Conservation (phyloP, 2,113 vertebrate genomes). For the Lipophrys pholis region DNA sequence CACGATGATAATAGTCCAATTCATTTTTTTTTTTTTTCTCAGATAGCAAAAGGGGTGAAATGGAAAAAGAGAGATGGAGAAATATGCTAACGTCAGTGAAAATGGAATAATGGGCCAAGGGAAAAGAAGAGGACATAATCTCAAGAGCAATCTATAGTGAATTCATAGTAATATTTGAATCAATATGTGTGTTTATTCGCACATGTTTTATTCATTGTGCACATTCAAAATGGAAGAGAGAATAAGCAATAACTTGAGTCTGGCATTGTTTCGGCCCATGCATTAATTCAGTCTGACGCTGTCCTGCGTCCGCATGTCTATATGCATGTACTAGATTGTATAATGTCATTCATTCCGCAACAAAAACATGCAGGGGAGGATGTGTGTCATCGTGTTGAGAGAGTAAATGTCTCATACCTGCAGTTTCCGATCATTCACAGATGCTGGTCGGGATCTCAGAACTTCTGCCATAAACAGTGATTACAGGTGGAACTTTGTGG, state of each 20-base stretch:
- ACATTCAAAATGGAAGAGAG: constrained; percentile 40
- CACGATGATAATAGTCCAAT: constrained; percentile 51
- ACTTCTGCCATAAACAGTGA: no score
- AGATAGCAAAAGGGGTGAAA: constrained; percentile 46
- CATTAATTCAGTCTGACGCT: constrained; percentile 66
- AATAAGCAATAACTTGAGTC: constrained; percentile 63
- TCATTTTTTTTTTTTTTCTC: constrained; percentile 39
- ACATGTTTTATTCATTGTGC: constrained; percentile 77
- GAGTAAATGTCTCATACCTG: constrained; percentile 22
- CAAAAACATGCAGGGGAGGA: constrained; percentile 19
- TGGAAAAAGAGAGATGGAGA: constrained; percentile 39
- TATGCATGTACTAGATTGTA: constrained; percentile 21
- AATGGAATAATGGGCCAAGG: constrained; percentile 62
- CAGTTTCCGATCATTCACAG: constrained; percentile 22
- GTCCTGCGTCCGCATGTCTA: constrained; percentile 1
- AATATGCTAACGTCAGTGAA: constrained; percentile 69
- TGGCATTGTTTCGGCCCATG: constrained; percentile 33
- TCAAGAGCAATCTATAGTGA: constrained; percentile 64
- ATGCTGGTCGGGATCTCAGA: constrained; percentile 19
- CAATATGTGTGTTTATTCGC: constrained; percentile 70
- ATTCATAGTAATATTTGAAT: constrained; percentile 75
- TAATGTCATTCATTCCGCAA: constrained; percentile 14
- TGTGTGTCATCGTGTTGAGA: neutral
- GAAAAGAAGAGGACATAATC: constrained; percentile 53
- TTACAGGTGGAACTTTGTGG: neutral